Conservation (phyloP, 2,113 vertebrate genomes). For the Psittacara wagleri region DNA sequence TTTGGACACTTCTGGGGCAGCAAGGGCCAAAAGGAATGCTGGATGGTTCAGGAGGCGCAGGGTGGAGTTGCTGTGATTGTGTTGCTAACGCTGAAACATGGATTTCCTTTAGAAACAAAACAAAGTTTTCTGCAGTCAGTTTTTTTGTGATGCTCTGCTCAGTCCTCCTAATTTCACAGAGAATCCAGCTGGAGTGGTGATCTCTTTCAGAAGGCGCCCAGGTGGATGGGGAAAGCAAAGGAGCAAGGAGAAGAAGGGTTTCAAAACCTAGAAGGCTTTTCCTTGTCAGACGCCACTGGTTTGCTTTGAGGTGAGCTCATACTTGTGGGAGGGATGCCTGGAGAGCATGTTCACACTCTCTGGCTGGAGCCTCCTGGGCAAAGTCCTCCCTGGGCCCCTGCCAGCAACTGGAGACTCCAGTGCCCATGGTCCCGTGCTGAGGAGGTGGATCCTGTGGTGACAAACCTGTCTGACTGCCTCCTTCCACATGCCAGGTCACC, state of each 20-base stretch:
- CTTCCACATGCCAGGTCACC: neutral
- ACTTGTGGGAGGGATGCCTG: neutral
- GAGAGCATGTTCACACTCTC: neutral
- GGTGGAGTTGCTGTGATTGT: neutral
- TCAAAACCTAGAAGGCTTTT: neutral
- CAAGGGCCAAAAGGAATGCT: neutral
- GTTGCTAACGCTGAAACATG: neutral
- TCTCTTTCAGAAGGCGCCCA: neutral
- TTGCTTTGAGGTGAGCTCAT: neutral
- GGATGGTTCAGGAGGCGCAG: fast-evolving
- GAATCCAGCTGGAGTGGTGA: neutral
- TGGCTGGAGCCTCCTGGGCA: neutral
- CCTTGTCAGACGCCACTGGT: fast-evolving
- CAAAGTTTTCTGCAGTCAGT: fast-evolving
- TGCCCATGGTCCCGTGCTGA: fast-evolving
- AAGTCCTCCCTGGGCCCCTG: neutral
- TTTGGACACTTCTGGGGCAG: too few relatives aligned
- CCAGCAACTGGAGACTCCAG: neutral
- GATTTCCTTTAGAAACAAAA: neutral
- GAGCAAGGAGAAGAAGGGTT: neutral
- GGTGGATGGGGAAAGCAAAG: neutral
- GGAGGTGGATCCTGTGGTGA: neutral
- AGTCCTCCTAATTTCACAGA: fast-evolving
- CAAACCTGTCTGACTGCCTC: neutral
- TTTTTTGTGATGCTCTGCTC: neutral